These are phyloP conservation scores for Mixornis gularis DNA, from an alignment of 2,113 vertebrate species.

Conservation along the genomic window DNA sequence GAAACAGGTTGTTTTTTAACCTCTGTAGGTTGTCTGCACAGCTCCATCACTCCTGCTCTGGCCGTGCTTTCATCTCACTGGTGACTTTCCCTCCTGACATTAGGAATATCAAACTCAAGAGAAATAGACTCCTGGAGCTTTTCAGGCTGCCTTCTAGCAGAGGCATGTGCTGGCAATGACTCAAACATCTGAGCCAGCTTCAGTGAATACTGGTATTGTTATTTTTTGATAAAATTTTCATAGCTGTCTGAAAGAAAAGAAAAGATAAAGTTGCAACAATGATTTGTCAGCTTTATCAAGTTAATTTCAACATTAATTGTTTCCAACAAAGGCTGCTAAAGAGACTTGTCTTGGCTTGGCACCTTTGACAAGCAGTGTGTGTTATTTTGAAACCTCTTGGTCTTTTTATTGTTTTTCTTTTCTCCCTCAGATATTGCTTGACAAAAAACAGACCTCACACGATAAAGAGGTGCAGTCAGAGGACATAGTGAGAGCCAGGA, in stretches of 20 bases:
- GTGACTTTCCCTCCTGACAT: neutral
- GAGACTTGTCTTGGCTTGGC: slow-evolving; percentile 49
- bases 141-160: neutral
- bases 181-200: neutral
- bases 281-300: neutral
- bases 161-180: neutral
- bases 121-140: neutral
- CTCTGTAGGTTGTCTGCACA: neutral
- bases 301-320: neutral
- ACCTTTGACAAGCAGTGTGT: slow-evolving; percentile 2
- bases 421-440: neutral
- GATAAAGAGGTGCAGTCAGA: neutral
- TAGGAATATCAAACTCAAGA: neutral
- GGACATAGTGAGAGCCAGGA: neutral
- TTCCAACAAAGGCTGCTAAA: slow-evolving; percentile 57
- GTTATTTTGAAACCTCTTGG: neutral
- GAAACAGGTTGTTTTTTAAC: neutral
- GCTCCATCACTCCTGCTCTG: neutral
- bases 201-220: slow-evolving; percentile 60
- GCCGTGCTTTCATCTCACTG: neutral
- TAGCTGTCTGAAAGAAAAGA: slow-evolving; percentile 52
- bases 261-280: slow-evolving; percentile 57
- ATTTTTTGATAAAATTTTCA: slow-evolving; percentile 20
- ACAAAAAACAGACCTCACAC: fast-evolving
- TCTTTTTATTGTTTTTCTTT: neutral